phyloP scores from a whole-genome alignment of 2,797 vertebrate species.

The Spheniscus humboldti region DNA sequence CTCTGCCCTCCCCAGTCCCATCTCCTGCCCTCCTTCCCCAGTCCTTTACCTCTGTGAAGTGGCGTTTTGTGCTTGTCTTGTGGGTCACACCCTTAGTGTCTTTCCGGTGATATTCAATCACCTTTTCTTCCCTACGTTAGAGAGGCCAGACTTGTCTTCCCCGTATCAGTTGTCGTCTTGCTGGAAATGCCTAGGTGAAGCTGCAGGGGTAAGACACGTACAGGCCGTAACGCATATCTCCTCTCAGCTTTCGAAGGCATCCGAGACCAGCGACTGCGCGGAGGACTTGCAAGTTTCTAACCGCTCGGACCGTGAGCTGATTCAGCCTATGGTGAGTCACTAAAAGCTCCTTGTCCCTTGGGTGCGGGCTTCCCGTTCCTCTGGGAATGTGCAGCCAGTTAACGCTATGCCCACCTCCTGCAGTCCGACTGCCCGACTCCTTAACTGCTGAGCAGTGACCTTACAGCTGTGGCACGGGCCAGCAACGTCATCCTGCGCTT shows the following conservation, averaged over 20 bases:
- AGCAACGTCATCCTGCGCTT: not conserved
- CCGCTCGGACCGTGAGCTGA: not conserved
- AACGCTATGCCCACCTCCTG: not conserved
- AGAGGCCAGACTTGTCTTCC: not conserved
- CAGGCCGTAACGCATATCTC: not conserved
- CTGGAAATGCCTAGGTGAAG: not conserved
- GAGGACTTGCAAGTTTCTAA: constrained; percentile 28
- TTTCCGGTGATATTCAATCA: not conserved
- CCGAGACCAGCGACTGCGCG: not conserved
- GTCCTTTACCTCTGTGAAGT: not conserved
- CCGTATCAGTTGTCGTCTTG: rapidly evolving
- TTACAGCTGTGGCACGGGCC: not conserved
- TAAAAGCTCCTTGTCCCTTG: not conserved
- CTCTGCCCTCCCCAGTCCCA: not conserved
- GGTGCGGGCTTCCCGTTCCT: rapidly evolving
- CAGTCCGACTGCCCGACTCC: not conserved
- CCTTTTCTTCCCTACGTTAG: not conserved
- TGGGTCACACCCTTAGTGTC: not conserved
- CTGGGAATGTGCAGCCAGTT: rapidly evolving
- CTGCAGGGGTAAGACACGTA: rapidly evolving
- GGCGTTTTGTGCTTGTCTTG: not conserved
- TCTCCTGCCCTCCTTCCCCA: not conserved
- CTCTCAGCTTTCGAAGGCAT: constrained; percentile 33
- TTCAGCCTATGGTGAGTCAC: constrained; percentile 55
- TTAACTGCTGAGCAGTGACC: not conserved